Evolutionary conservation across 1,140 invertebrate species (phyloP), one percentile per base, ranked within the genome.

Genomic region (Pachypsylla venusta): DNA sequence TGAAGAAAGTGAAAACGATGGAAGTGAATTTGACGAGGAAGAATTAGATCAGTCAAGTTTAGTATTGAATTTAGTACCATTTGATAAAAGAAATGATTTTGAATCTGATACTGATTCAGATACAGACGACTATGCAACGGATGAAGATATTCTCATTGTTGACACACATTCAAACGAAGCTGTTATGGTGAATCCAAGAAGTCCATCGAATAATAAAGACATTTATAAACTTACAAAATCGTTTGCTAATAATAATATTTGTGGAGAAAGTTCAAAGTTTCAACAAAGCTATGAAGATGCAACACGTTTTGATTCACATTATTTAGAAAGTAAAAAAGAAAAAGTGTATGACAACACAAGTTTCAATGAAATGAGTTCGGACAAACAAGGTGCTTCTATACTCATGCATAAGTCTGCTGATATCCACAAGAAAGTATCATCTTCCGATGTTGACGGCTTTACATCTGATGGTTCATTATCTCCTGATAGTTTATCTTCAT

Each of bases 101-200:
- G n/a, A n/a, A n/a, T n/a, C n/a, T n/a, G n/a, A n/a, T n/a, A n/a
- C 7, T 5, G 42, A 48, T 48, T 48, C 42, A 4, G 42, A 48
- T 19, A 48, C 42, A 10, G 42, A 48, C 5, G 30, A 35, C 30
- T 35, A 35, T n/a, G 7, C 30, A 10, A 35, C 30, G 64, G 67
- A 68, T 10, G 78, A 78, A 57, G 78, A 80, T 63, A 66, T 80
- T 53, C 66, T 80, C 2, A 66, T 78, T 22, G 71, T 79, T 22
- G 75, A 80, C 63, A 77, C 71, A 0, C 68, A 71, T 63, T 79
- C 78, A 1, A 77, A 79, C 60, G 67, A 73, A 66, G 77, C 73
- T 27, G 70, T 73, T 40, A 53, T 63, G 40, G 20, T 64, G 12
- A 59, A 60, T 26, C 63, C 61, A 1, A 35, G 30, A 35, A 35